Base-by-base conservation (phyloP, 2,113 vertebrate species). In the Seriola rivoliana region DNA sequence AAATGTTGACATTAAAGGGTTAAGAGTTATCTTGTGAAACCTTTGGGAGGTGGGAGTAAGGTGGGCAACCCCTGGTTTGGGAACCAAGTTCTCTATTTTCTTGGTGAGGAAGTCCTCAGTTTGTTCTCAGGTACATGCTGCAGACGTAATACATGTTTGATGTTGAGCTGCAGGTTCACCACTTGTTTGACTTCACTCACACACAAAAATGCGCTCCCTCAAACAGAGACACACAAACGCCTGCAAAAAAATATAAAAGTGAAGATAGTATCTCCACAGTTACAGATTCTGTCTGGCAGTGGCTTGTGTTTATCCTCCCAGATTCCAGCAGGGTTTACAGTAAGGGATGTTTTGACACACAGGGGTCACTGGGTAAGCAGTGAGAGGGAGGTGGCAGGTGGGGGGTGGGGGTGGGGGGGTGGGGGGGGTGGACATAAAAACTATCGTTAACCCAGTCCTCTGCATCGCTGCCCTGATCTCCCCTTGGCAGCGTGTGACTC, bases 271-370 rank as follows among this genome's bases (percentile, higher is more conserved):
- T 60, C 13, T 3, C 1, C 44, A 25, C 13, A 48, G 63, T 70
- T 54, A 8, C 46, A 44, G 29, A 67, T 10, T n/a, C 62, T 62
- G 55, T 64, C 54, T 14, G 34, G 80, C 65, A 46, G n/a, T 1
- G 46, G 42, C 25, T 40, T 34, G 19, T 75, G 48, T 80, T 87
- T 80, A 69, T 65, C 82, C 80, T 91, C 90, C 84, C 86, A 91
- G 17, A 78, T 78, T 84, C 86, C 87, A 86, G 78, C 23, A 46
- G 77, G 25, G 34, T 82, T 94, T 93, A 92, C 89, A 87, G 91
- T 93, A 92, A 89, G 76, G 58, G 78, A 86, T 90, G 88, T 92
- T 85, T 83, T 87, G 91, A 92, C 89, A 91, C 78, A 68, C 17
- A 29, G 4, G 80, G 89, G 81, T 87, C 84, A 85, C 25, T 88